A percentile compares a stretch with the other conserved stretches of the same genome.
These are phyloP conservation scores for Ellobium chinense DNA, from an alignment of 2,888 invertebrate species.

Conservation along the genomic window DNA sequence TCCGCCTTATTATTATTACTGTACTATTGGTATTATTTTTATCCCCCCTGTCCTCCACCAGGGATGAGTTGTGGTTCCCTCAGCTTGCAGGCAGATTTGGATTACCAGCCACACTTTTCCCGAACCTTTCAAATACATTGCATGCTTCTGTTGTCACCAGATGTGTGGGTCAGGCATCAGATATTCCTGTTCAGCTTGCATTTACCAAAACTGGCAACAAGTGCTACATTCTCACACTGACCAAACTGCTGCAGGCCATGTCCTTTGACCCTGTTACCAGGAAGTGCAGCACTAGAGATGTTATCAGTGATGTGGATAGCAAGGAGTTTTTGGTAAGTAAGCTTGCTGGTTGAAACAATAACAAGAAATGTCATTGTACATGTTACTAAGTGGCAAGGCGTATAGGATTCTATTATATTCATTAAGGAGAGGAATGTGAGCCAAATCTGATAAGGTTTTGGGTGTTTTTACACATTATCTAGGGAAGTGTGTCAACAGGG, in stretches of 20 bases:
- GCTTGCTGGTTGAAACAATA: background rate
- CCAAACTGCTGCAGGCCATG: conserved; percentile 61
- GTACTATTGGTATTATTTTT: too few species aligned
- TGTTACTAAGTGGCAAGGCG: too few species aligned
- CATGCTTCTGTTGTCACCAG: background rate
- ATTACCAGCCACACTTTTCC: too few species aligned
- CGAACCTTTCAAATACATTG: background rate
- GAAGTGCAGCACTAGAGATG: conserved; percentile 54
- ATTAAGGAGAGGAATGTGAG: too few species aligned
- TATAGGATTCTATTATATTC: too few species aligned
- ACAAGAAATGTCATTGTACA: background rate
- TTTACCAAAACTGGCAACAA: conserved; percentile 59
- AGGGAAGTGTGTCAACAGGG: too few species aligned
- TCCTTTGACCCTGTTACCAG: conserved; percentile 62
- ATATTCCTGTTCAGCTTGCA: conserved; percentile 62
- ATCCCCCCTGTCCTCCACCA: too few species aligned
- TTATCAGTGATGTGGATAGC: conserved; percentile 66
- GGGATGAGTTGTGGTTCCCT: too few species aligned
- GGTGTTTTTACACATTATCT: too few species aligned
- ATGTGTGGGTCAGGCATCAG: conserved; percentile 62
- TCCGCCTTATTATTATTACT: too few species aligned
- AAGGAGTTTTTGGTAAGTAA: conserved; percentile 53
- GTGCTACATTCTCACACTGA: conserved; percentile 64
- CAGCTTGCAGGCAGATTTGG: too few species aligned
- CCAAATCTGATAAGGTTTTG: too few species aligned